Percentiles rank a stretch among this genome's conserved stretches.
These are phyloP conservation scores for Andrena praecox DNA, from an alignment of 2,888 invertebrate genomes.

Conservation along the genomic window DNA sequence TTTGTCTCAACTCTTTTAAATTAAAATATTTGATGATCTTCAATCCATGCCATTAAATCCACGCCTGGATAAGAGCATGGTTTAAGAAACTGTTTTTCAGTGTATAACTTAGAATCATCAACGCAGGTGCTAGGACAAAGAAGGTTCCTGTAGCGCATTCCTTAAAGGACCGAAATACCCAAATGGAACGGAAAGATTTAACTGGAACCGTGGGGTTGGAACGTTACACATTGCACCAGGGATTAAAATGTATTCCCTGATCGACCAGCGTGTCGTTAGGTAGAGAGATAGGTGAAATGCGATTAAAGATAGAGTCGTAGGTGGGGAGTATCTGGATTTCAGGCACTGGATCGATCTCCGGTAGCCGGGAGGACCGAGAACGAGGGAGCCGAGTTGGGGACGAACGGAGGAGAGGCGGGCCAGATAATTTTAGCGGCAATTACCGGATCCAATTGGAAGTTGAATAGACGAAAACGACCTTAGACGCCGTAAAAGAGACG, in stretches of 20 bases:
- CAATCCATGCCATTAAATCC: no score
- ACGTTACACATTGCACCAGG: neutral
- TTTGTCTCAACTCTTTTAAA: no score
- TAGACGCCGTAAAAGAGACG: constrained; percentile 60
- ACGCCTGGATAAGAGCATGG: no score
- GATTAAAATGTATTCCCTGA: constrained; percentile 2
- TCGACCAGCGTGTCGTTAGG: constrained; percentile 1
- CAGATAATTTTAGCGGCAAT: constrained; percentile 79
- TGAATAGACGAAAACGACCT: constrained; percentile 78
- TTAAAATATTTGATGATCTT: no score
- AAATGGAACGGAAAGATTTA: no score
- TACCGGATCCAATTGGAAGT: constrained; percentile 78
- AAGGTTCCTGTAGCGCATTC: no score
- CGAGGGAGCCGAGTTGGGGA: constrained; percentile 18
- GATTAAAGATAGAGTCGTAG: constrained; percentile 13
- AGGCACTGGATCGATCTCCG: constrained; percentile 46
- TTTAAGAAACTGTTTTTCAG: no score
- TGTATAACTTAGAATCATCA: no score
- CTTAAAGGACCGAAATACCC: no score
- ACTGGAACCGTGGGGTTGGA: neutral
- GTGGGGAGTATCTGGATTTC: constrained; percentile 43
- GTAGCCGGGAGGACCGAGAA: constrained; percentile 10
- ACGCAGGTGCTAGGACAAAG: no score
- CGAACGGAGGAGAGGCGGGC: constrained; percentile 65
- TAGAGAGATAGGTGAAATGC: neutral